These are phyloP conservation scores for Siniperca undulata DNA, from an alignment of 2,797 vertebrate genomes.

Conservation along the genomic window DNA sequence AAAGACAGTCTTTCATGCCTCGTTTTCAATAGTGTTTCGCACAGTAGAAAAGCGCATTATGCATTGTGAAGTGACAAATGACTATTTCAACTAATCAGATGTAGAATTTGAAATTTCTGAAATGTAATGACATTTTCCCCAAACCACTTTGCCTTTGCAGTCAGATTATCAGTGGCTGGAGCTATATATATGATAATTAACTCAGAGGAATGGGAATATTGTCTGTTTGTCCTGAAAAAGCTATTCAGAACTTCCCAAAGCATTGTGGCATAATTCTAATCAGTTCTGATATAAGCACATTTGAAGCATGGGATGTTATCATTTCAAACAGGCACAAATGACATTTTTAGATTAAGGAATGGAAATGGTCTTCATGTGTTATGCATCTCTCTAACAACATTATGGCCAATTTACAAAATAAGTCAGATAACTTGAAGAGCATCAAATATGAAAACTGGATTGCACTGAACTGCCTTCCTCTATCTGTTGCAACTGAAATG, in stretches of 20 bases:
- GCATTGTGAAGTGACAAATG: slow-evolving; percentile 72
- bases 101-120: slow-evolving; percentile 78
- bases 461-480: slow-evolving; percentile 12
- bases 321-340: slow-evolving; percentile 51
- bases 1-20: slow-evolving; percentile 72
- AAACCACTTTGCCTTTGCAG: slow-evolving; percentile 74
- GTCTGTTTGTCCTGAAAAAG: slow-evolving; percentile 74
- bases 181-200: slow-evolving; percentile 85
- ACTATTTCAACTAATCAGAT: slow-evolving; percentile 75
- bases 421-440: slow-evolving; percentile 51
- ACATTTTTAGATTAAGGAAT: slow-evolving; percentile 60
- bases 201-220: slow-evolving; percentile 72
- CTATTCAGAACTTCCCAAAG: slow-evolving; percentile 72
- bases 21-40: slow-evolving; percentile 68
- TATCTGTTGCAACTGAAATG: slow-evolving; percentile 22
- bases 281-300: slow-evolving; percentile 58
- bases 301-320: slow-evolving; percentile 63
- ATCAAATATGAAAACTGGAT: slow-evolving; percentile 48
- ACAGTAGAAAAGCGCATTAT: slow-evolving; percentile 47
- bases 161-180: slow-evolving; percentile 69
- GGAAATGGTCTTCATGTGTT: slow-evolving; percentile 50
- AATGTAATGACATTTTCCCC: slow-evolving; percentile 81
- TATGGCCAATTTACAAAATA: slow-evolving; percentile 64
- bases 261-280: slow-evolving; percentile 64
- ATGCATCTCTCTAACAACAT: slow-evolving; percentile 50